A percentile compares a stretch with the other conserved stretches of the same genome.
Conservation (phyloP, 2,113 vertebrate genomes). For the Cyanoliseus patagonus region DNA sequence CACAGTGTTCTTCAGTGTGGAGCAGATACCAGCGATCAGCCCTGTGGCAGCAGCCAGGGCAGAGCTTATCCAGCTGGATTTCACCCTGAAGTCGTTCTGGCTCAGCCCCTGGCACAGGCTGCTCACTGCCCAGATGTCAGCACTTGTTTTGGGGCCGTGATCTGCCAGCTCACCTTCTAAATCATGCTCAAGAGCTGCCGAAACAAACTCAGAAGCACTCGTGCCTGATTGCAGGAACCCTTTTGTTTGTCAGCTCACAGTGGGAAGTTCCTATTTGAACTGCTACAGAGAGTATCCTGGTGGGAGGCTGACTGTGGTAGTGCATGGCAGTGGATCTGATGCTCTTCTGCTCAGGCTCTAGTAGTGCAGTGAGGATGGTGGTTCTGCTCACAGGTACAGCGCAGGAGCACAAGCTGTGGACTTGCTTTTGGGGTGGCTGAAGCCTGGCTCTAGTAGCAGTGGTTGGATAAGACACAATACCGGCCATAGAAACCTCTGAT, state of each 20-base stretch:
- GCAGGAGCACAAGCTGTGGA: too few species aligned
- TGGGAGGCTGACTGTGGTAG: not conserved
- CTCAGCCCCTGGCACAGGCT: not conserved
- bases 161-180: not conserved
- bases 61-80: not conserved
- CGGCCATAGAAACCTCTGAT: not conserved
- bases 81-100: not conserved
- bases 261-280: not conserved
- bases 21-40: not conserved
- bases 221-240: conserved; percentile 19
- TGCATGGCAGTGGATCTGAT: not conserved
- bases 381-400: not conserved
- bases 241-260: not conserved
- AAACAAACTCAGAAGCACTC: conserved; percentile 11
- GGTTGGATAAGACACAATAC: not conserved
- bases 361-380: not conserved
- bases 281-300: not conserved
- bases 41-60: not conserved
- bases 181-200: not conserved
- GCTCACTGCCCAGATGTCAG: not conserved
- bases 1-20: not conserved
- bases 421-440: not conserved
- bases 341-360: not conserved
- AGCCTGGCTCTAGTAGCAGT: not conserved
- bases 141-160: not conserved